These are phyloP conservation scores for Chrysemys picta DNA, from an alignment of 2,113 vertebrate genomes.

Conservation along the genomic window DNA sequence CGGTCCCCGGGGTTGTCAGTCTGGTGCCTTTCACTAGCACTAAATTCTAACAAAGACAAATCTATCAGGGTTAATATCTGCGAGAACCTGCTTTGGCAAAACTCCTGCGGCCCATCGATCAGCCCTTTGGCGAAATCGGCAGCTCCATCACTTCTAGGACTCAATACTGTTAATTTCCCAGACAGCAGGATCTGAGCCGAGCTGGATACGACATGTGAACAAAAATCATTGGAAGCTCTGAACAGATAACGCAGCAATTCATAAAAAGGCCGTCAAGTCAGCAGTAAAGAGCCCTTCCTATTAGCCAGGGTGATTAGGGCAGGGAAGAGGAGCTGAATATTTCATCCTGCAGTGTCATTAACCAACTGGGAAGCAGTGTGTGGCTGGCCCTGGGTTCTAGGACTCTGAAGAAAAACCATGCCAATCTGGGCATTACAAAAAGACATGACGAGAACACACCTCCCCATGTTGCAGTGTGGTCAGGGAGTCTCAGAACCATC, in stretches of 20 bases:
- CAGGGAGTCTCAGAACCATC: not conserved
- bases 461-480: not conserved
- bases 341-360: fast-evolving
- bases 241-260: not conserved
- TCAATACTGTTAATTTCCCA: not conserved
- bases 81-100: not conserved
- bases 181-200: not conserved
- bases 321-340: not conserved
- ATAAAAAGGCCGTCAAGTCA: not conserved
- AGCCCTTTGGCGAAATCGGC: not conserved
- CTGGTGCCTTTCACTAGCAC: not conserved
- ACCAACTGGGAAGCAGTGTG: not conserved
- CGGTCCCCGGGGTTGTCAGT: not conserved
- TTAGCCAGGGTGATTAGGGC: not conserved
- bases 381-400: fast-evolving
- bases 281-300: not conserved
- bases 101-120: not conserved
- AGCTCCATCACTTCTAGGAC: not conserved
- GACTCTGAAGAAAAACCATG: not conserved
- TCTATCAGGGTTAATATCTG: not conserved
- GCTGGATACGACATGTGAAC: fast-evolving
- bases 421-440: not conserved
- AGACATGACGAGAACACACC: not conserved
- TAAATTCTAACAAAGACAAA: not conserved
- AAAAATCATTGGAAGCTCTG: not conserved